Percentiles rank a stretch among this genome's conserved stretches.
Conservation (phyloP, 2,113 vertebrate genomes). For the Struthidea cinerea region DNA sequence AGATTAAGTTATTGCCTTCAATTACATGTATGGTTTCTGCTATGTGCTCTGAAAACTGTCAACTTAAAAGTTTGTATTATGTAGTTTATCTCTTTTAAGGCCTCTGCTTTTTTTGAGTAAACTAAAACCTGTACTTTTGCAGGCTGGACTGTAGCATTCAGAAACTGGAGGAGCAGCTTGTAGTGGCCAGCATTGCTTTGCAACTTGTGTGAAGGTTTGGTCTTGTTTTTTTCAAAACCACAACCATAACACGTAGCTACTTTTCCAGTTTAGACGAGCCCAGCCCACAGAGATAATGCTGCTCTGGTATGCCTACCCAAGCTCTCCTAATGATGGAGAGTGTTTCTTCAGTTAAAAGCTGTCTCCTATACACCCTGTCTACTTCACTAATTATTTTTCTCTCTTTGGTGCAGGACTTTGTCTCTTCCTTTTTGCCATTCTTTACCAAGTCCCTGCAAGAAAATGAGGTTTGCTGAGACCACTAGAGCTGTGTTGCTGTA, state of each 20-base stretch:
- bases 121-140: neutral
- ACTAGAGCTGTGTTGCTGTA: constrained; percentile 14
- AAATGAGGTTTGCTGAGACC: neutral
- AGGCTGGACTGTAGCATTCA: neutral
- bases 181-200: neutral
- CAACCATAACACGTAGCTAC: rapidly evolving
- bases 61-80: neutral
- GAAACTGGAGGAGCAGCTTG: neutral
- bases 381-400: neutral
- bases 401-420: neutral
- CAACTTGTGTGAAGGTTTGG: neutral
- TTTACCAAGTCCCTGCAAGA: neutral
- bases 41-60: neutral
- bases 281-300: neutral
- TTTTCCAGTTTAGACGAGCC: neutral
- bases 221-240: neutral
- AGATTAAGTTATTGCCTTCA: neutral
- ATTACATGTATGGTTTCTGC: neutral
- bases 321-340: neutral
- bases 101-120: neutral
- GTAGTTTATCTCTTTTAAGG: neutral
- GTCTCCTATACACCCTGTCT: neutral
- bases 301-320: neutral
- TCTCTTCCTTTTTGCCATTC: neutral
- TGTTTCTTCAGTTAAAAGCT: neutral